A percentile compares a stretch with the other conserved stretches of the same genome.
phyloP scores from a whole-genome alignment of 2,113 vertebrate species.

The Burhinus bistriatus region DNA sequence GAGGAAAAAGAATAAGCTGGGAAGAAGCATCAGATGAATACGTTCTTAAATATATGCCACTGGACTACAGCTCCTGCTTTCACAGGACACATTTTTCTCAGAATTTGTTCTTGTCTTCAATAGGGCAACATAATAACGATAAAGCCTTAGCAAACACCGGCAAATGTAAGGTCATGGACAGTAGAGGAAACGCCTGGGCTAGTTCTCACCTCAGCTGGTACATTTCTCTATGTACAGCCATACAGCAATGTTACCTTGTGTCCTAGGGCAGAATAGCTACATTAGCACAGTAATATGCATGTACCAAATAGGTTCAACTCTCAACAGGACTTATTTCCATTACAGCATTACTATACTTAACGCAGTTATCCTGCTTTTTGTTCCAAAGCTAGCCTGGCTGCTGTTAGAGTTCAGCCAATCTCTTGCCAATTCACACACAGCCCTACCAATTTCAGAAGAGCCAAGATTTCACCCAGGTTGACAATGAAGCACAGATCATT shows the following conservation, averaged over 20 bases:
- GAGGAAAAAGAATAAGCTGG: background rate
- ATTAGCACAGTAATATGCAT: background rate
- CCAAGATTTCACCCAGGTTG: background rate
- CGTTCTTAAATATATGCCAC: background rate
- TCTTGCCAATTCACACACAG: accelerated
- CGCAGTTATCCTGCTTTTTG: background rate
- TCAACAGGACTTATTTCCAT: background rate
- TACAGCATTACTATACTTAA: background rate
- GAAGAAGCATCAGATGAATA: background rate
- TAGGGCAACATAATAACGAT: background rate
- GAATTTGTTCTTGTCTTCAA: background rate
- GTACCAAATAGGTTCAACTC: background rate
- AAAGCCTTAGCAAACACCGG: background rate
- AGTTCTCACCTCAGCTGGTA: background rate
- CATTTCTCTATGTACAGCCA: background rate
- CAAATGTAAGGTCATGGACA: background rate
- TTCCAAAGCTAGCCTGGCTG: background rate
- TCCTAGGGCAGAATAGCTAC: background rate
- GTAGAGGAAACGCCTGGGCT: background rate
- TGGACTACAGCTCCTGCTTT: background rate
- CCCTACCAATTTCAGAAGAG: accelerated
- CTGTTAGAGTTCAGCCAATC: background rate
- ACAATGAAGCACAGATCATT: background rate
- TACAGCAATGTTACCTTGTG: background rate
- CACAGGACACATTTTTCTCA: background rate